A percentile compares a stretch with the other conserved stretches of the same genome.
phyloP scores from a whole-genome alignment of 2,888 invertebrate species.

The Lissocephala sabroskyi region DNA sequence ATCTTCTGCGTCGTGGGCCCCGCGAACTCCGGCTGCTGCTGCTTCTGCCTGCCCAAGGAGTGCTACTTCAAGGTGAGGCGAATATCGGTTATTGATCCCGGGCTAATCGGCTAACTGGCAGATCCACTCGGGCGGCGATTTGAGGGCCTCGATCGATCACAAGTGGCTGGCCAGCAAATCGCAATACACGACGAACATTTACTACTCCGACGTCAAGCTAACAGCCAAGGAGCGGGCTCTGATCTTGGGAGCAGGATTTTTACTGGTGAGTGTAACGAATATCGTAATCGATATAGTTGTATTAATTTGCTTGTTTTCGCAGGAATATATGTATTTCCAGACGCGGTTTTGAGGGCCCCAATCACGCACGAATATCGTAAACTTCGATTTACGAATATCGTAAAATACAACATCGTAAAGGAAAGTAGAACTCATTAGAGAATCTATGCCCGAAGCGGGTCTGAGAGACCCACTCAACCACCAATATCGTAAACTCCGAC shows the following conservation, averaged over 20 bases:
- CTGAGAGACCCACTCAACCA: too few species aligned
- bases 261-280: slow-evolving; percentile 78
- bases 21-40: slow-evolving; percentile 75
- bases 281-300: not conserved
- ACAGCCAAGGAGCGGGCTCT: slow-evolving; percentile 86
- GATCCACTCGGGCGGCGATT: slow-evolving; percentile 73
- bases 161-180: slow-evolving; percentile 81
- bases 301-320: slow-evolving; percentile 9
- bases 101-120: too few species aligned
- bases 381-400: slow-evolving; percentile 23
- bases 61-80: slow-evolving; percentile 58
- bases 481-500: too few species aligned
- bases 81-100: too few species aligned
- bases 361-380: not conserved
- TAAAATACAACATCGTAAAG: too few species aligned
- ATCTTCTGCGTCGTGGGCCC: slow-evolving; percentile 84
- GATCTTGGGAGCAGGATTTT: slow-evolving; percentile 85
- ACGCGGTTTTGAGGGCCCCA: slow-evolving; percentile 39
- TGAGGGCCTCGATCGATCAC: slow-evolving; percentile 77
- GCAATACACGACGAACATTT: slow-evolving; percentile 82
- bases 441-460: too few species aligned
- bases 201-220: slow-evolving; percentile 80
- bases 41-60: slow-evolving; percentile 71
- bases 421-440: too few species aligned
- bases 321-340: slow-evolving; percentile 72